Evolutionary conservation across 2,888 invertebrate species (phyloP), one percentile per base, ranked within the genome.

Genomic region (Patella caerulea): DNA sequence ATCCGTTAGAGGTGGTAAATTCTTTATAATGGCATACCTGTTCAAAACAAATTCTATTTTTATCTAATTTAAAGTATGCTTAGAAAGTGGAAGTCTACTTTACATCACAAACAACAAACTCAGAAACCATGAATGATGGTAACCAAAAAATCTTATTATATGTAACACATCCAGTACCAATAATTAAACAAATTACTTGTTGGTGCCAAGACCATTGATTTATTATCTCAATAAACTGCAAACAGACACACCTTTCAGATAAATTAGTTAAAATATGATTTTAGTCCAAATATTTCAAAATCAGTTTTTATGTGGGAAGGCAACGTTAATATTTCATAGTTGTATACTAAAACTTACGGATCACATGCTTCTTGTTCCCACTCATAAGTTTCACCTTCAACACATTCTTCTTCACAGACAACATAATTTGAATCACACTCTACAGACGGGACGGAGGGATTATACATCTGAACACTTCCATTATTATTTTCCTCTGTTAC

Each of bases 1-100:
- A 72, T 95, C 94, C 0, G 95, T 95, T 53, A 96, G 92, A 14
- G 96, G 96, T 54, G 96, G 96, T 86, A 98, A 94, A 93, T 96
- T 96, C 91, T 97, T 96, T 82, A 98, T 97, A 91, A 98, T 97
- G 73, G 86, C 82, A 81, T 87, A 88, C 53, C 88, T 88, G 84
- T 14, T 82, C 82, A 45, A 34, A 45, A 45, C 45, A 45, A 45
- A 45, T 45, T 45, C 45, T 0, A 45, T 45, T 45, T 45, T 45
- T 45, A 45, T 45, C 45, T 45, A 7, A 45, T 45, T 45, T 45
- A 45, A 45, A 9, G 45, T 45, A 45, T 45, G 45, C 45, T 9
- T 45, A 7, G 7, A 45, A 45, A 45, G 7, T 45, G 45, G 9
- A 45, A 45, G 45, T 45, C 7, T 45, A 34, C 34, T 34, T 34